Evolutionary conservation across 2,888 invertebrate genomes (phyloP), one percentile per base, ranked within the genome.

Genomic region (Argynnis bischoffii): DNA sequence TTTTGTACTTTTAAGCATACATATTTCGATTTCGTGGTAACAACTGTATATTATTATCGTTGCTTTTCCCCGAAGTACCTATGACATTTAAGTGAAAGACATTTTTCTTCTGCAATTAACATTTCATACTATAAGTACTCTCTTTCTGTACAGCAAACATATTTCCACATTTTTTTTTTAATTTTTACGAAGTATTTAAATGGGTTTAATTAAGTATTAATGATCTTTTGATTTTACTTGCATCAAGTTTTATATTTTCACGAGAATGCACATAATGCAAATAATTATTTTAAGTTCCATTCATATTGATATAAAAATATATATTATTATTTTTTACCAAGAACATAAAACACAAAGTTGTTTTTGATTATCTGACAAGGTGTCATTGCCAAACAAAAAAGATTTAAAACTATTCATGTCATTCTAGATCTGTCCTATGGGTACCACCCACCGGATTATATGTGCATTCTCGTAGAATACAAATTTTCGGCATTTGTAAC

Each of bases 361-460:
- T 21, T 51, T 41, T 61, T 61, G 41, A 41, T 51, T 53, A 21
- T 15, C 35, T 53, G 50, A 14, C 41, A 18, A 61, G 6, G 21
- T 50, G 61, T 60, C 31, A 71, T 66, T 46, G 46, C 55, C 47
- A 66, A 70, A 75, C 76, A 75, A 79, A 81, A 79, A 76, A 18
- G 74, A 75, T 74, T 74, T 80, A 81, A 83, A 82, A 76, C 76
- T 78, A 83, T 81, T 84, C 81, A 85, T 86, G 83, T 81, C 80
- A 85, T 90, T 88, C 87, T 84, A 84, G 80, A 78, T 84, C 77
- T 75, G 83, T 84, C 75, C 77, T 75, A 73, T 73, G 72, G 80
- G 83, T 78, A 78, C 88, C 90, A 86, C 90, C 90, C 90, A 90
- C 86, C 79, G 81, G 81, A 89, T 91, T 89, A 90, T 79, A 78